Percentiles rank a stretch among this genome's conserved stretches.
These are phyloP conservation scores for Drosophila pseudoananassae DNA, from an alignment of 1,140 invertebrate genomes.

Conservation along the genomic window DNA sequence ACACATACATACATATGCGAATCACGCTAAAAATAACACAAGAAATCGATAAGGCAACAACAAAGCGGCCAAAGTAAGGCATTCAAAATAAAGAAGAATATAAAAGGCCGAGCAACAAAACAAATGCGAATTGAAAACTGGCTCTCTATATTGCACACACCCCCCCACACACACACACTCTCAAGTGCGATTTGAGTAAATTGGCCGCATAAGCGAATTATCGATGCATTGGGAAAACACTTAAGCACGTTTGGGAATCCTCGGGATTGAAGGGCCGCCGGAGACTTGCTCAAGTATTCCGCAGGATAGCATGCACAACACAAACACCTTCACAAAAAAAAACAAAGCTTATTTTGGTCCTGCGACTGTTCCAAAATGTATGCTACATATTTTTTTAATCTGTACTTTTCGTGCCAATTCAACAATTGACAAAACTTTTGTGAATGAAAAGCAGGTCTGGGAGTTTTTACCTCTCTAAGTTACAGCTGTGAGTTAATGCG, in stretches of 20 bases:
- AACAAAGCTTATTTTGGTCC: not conserved
- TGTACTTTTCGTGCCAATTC: not conserved
- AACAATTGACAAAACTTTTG: slow-evolving; percentile 7
- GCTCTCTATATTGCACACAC: slow-evolving; percentile 1
- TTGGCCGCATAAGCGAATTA: slow-evolving; percentile 76
- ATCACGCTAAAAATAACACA: slow-evolving; percentile 78
- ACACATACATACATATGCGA: slow-evolving; percentile 47
- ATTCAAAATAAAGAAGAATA: slow-evolving; percentile 57
- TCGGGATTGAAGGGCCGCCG: slow-evolving; percentile 34
- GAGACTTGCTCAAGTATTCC: slow-evolving; percentile 21
- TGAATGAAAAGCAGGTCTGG: slow-evolving; percentile 10
- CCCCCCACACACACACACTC: slow-evolving; percentile 9
- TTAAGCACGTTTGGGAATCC: slow-evolving; percentile 66
- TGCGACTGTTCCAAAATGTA: slow-evolving; percentile 22
- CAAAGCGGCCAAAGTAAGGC: slow-evolving; percentile 46
- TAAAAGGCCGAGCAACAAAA: slow-evolving; percentile 33
- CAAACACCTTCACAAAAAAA: slow-evolving; percentile 1
- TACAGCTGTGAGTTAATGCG: slow-evolving; percentile 2
- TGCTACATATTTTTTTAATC: slow-evolving; percentile 27
- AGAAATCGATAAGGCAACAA: slow-evolving; percentile 76
- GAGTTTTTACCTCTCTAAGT: slow-evolving; percentile 39
- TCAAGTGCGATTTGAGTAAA: slow-evolving; percentile 57
- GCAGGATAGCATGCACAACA: slow-evolving; percentile 2
- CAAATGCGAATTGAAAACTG: slow-evolving; percentile 27
- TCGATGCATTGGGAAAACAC: slow-evolving; percentile 73